Conservation (phyloP, 2,797 vertebrate genomes). For the Ctenopoma kingsleyae region DNA sequence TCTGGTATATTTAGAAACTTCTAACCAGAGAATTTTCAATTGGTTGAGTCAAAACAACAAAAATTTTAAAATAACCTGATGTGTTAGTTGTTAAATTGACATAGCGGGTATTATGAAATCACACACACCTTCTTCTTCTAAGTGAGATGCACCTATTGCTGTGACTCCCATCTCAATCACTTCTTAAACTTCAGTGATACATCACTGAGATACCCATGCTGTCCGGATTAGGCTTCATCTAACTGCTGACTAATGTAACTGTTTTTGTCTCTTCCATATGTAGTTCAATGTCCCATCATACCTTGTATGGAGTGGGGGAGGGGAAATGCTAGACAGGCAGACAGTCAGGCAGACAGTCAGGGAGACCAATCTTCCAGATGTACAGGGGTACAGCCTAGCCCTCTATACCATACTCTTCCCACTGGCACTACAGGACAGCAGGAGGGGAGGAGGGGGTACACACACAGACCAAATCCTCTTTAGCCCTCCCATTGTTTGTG, state of each 20-base stretch:
- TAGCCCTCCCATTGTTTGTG: slow-evolving; percentile 84
- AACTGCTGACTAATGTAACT: slow-evolving; percentile 56
- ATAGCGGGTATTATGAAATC: slow-evolving; percentile 49
- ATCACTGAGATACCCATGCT: slow-evolving; percentile 8
- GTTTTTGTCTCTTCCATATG: slow-evolving; percentile 67
- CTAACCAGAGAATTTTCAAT: slow-evolving; percentile 22
- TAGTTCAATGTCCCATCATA: slow-evolving; percentile 67
- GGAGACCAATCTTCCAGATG: slow-evolving; percentile 79
- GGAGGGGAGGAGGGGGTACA: slow-evolving; percentile 68
- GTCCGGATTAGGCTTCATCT: slow-evolving; percentile 31
- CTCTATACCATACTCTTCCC: slow-evolving; percentile 65
- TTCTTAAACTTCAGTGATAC: background rate
- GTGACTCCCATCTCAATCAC: slow-evolving; percentile 3
- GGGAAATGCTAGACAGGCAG: slow-evolving; percentile 61
- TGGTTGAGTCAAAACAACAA: slow-evolving; percentile 38
- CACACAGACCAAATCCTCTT: slow-evolving; percentile 81
- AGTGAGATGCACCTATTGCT: slow-evolving; percentile 21
- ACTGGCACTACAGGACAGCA: slow-evolving; percentile 67
- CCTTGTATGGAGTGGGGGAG: slow-evolving; percentile 44
- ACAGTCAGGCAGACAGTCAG: slow-evolving; percentile 60
- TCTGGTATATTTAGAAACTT: slow-evolving; percentile 58
- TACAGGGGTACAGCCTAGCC: slow-evolving; percentile 63
- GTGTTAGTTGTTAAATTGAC: slow-evolving; percentile 35
- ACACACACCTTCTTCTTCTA: slow-evolving; percentile 3
- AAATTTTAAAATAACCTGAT: background rate